These are phyloP conservation scores for Maniola hyperantus DNA, from an alignment of 2,888 invertebrate species.

Conservation along the genomic window DNA sequence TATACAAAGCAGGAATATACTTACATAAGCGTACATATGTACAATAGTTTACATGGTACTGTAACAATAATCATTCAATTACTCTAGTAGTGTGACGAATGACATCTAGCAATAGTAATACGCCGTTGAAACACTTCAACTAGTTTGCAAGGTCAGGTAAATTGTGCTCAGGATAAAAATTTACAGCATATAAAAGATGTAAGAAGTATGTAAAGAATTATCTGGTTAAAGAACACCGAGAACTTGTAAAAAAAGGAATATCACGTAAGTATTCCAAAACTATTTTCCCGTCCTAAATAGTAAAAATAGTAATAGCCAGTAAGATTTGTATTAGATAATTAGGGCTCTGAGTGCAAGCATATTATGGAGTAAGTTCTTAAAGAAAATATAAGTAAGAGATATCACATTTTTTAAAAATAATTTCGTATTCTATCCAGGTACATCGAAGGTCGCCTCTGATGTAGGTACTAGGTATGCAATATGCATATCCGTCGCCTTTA, in stretches of 20 bases:
- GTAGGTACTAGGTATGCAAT: conserved; percentile 32
- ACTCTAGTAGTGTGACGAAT: not conserved
- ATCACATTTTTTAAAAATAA: not conserved
- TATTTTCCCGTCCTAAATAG: too few relatives aligned
- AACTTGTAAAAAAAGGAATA: too few relatives aligned
- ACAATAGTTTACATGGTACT: too few relatives aligned
- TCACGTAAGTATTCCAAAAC: too few relatives aligned
- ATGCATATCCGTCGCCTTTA: conserved; percentile 57
- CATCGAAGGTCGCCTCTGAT: conserved; percentile 60
- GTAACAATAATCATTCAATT: conserved; percentile 5
- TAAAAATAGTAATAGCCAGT: too few relatives aligned
- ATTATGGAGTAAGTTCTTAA: not conserved
- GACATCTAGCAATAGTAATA: not conserved
- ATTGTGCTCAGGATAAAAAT: not conserved
- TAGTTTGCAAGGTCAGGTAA: not conserved
- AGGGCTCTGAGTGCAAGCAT: not conserved
- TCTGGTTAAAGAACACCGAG: too few relatives aligned
- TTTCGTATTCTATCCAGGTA: conserved; percentile 41
- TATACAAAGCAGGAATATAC: too few relatives aligned
- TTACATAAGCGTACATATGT: too few relatives aligned
- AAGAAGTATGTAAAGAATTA: too few relatives aligned
- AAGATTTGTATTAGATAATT: not conserved
- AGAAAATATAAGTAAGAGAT: too few relatives aligned
- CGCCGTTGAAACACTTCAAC: not conserved
- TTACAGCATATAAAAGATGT: too few relatives aligned